Conservation (phyloP, 2,888 invertebrate species). For the Tethea ocularis region DNA sequence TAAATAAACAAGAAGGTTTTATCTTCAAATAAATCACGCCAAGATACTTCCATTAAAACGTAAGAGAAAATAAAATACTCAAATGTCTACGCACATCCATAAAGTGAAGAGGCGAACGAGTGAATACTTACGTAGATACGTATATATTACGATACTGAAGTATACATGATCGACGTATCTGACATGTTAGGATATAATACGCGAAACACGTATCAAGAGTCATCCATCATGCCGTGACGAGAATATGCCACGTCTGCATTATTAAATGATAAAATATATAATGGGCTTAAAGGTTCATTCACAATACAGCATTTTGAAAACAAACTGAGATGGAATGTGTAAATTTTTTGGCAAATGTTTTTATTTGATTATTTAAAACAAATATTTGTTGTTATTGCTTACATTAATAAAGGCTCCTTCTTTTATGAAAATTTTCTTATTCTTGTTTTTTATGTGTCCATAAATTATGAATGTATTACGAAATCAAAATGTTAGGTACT, state of each 20-base stretch:
- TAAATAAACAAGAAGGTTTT: background rate
- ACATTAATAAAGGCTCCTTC: too few species aligned
- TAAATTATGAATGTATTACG: too few species aligned
- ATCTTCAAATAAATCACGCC: background rate
- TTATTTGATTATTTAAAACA: too few species aligned
- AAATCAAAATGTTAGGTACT: too few species aligned
- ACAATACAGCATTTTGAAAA: background rate
- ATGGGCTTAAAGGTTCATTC: background rate
- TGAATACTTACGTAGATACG: background rate
- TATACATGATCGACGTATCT: background rate
- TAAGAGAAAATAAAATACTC: background rate
- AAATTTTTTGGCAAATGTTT: too few species aligned
- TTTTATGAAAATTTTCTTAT: too few species aligned
- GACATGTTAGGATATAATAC: slow-evolving; percentile 4
- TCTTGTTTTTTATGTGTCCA: too few species aligned
- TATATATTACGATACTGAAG: background rate
- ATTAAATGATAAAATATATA: slow-evolving; percentile 3
- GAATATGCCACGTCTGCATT: background rate
- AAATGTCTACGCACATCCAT: background rate
- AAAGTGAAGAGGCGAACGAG: background rate
- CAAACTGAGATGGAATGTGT: background rate
- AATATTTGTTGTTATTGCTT: too few species aligned
- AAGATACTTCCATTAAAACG: background rate
- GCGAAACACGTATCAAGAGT: background rate
- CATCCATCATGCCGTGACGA: background rate